These are phyloP conservation scores for Pachliopta kotzebuea DNA, from an alignment of 2,888 invertebrate genomes.

Conservation along the genomic window DNA sequence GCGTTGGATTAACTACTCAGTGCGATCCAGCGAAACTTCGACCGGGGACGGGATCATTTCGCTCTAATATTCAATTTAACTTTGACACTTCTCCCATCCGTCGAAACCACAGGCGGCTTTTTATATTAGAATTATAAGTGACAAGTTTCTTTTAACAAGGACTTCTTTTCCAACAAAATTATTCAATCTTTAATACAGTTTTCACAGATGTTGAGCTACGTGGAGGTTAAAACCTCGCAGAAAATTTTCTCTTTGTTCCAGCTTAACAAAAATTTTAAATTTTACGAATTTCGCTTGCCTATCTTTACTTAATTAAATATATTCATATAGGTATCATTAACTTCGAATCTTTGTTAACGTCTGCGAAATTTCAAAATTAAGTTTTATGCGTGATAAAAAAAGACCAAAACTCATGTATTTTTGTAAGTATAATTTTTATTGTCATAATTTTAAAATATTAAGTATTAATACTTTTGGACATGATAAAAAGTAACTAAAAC, in stretches of 20 bases:
- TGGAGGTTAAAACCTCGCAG: neutral
- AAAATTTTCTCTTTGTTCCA: neutral
- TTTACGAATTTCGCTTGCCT: neutral
- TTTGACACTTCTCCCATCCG: conserved; percentile 75
- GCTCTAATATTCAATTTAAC: conserved; percentile 80
- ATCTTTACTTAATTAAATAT: neutral
- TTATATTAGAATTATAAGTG: conserved; percentile 48
- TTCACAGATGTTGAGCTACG: conserved; percentile 5
- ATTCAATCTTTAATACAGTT: conserved; percentile 13
- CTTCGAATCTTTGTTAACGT: no score
- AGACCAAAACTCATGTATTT: no score
- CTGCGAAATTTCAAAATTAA: no score
- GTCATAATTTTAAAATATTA: no score
- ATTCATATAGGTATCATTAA: no score
- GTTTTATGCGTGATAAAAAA: no score
- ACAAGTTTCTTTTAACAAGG: conserved; percentile 26
- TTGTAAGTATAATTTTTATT: no score
- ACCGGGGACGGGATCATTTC: conserved; percentile 66
- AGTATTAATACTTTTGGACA: no score
- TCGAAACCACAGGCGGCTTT: conserved; percentile 69
- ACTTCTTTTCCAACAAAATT: conserved; percentile 15
- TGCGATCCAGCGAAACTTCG: conserved; percentile 63
- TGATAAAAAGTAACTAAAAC: no score
- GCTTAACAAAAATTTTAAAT: neutral
- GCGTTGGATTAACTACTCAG: conserved; percentile 77